Base-by-base conservation (phyloP, 2,797 vertebrate species). In the Muscicapa striata region DNA sequence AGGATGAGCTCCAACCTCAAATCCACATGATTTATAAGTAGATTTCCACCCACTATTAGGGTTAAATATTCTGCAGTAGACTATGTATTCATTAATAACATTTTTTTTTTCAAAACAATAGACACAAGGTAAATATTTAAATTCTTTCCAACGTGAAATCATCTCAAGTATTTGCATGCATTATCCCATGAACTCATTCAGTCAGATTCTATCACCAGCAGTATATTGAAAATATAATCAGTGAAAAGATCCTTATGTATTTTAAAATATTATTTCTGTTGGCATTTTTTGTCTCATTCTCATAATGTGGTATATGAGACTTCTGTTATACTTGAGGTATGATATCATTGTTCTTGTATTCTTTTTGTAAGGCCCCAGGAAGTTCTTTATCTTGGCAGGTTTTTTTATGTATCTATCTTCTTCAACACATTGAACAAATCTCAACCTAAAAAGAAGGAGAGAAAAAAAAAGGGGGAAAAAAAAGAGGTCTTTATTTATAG, bases 401-500 rank as follows among this genome's bases (percentile, higher is more conserved):
- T 29, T 34, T 46, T 87, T 70, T 20, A 22, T 62, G 13, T 84
- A 45, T 49, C n/a, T 79, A 0, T 57, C 26, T 89, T 83, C 63
- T 82, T 67, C 15, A 59, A 57, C 14, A 70, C 7, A 15, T 74
- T 76, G 68, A 76, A 64, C 11, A 87, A 41, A 72, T 12, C 6
- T 84, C 69, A 76, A 5, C 13, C 7, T 70, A 15, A 64, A 75
- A 57, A 64, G 43, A 22, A 40, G 40, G 3, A 15, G 5, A 1
- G 1, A 4, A 15, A n/a, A 54, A 23, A 15, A 9, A 4, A 3
- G 7, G 9, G 4, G 3, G 2, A 6, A 8, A 0, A 2, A 13
- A 20, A 51, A 12, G 2, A 1, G 1, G 3, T 52, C 29, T 83
- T 87, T 74, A 72, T 82, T 79, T 73, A 73, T 48, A 46, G 32